phyloP scores from a whole-genome alignment of 2,888 invertebrate species.

The Ichneumoninae sp. region DNA sequence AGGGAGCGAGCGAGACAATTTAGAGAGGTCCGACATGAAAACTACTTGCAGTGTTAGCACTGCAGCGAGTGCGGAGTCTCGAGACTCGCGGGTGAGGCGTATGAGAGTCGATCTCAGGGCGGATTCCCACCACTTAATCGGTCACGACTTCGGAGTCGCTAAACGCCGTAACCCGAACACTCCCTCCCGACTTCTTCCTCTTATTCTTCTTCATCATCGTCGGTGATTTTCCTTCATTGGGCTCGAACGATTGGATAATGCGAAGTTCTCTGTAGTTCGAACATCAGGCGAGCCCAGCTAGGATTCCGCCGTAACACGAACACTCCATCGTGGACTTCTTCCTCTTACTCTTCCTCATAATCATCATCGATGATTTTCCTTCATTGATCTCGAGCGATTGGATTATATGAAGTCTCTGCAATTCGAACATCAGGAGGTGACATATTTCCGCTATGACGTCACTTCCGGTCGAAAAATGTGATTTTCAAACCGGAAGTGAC shows the following conservation, averaged over 20 bases:
- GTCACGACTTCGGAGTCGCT: conserved; percentile 81
- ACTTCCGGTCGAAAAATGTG: too few relatives aligned
- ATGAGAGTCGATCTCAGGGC: conserved; percentile 84
- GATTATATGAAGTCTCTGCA: conserved; percentile 78
- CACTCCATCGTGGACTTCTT: too few relatives aligned
- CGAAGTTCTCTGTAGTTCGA: conserved; percentile 73
- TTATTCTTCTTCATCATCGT: conserved; percentile 45
- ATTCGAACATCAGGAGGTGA: conserved; percentile 20
- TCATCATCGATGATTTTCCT: background rate
- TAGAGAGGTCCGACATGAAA: conserved; percentile 67
- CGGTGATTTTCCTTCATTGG: conserved; percentile 39
- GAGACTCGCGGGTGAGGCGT: conserved; percentile 74
- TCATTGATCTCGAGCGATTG: conserved; percentile 71
- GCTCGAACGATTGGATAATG: conserved; percentile 77
- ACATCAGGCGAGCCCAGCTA: conserved; percentile 36
- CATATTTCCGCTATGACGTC: too few relatives aligned
- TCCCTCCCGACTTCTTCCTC: conserved; percentile 43
- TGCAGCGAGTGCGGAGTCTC: conserved; percentile 60
- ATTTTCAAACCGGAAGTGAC: too few relatives aligned
- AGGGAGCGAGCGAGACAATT: conserved; percentile 32
- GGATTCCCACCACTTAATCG: conserved; percentile 83
- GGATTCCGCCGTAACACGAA: background rate
- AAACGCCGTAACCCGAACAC: conserved; percentile 74
- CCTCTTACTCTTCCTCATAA: conserved; percentile 19
- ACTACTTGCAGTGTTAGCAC: conserved; percentile 67